A percentile compares a stretch with the other conserved stretches of the same genome.
Conservation (phyloP, 2,113 vertebrate genomes). For the Fukomys damarensis region DNA sequence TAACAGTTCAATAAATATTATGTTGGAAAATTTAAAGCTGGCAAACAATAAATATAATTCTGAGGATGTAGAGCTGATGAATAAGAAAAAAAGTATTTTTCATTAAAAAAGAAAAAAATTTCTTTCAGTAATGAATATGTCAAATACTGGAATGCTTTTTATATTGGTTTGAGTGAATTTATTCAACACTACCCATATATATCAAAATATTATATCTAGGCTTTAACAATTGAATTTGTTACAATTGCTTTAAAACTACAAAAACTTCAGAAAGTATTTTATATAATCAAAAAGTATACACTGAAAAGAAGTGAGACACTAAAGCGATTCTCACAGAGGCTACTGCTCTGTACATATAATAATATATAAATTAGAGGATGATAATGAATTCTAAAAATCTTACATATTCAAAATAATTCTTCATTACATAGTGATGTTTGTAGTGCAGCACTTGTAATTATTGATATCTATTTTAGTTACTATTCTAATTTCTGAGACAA, state of each 20-base stretch:
- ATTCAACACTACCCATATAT: conserved; percentile 42
- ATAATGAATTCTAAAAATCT: conserved; percentile 11
- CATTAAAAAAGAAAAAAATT: neutral
- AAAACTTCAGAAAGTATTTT: conserved; percentile 42
- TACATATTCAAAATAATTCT: conserved; percentile 39
- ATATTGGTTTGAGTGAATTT: neutral
- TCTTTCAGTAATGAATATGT: conserved; percentile 38
- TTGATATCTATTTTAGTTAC: neutral
- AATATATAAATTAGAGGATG: neutral
- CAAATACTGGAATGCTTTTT: conserved; percentile 11
- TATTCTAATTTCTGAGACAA: neutral
- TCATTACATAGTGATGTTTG: neutral
- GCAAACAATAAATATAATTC: neutral
- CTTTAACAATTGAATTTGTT: conserved; percentile 30
- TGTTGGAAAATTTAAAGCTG: neutral
- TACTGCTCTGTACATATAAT: neutral
- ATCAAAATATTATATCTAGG: conserved; percentile 47
- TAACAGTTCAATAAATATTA: conserved; percentile 4
- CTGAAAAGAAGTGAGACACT: conserved; percentile 47
- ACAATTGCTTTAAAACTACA: conserved; percentile 50
- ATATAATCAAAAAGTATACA: conserved; percentile 15
- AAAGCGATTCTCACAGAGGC: conserved; percentile 44
- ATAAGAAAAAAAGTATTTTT: neutral
- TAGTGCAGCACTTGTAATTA: neutral
- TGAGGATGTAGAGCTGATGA: neutral